A percentile compares a stretch with the other conserved stretches of the same genome.
phyloP scores from a whole-genome alignment of 2,888 invertebrate genomes.

The Synanthedon formicaeformis region DNA sequence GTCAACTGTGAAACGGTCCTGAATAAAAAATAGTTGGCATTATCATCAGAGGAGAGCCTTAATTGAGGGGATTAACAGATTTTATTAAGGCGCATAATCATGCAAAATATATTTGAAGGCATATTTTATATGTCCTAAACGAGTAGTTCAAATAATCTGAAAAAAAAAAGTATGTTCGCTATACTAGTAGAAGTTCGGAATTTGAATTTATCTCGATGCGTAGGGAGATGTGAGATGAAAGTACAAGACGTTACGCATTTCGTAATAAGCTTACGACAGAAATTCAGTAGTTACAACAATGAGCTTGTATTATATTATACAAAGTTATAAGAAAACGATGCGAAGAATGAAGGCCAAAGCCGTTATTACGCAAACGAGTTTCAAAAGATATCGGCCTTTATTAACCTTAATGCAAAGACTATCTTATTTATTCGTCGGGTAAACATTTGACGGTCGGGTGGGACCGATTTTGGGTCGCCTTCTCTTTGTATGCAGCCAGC shows the following conservation, averaged over 20 bases:
- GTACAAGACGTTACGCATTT: no score
- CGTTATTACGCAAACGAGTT: neutral
- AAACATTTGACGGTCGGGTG: conserved; percentile 1
- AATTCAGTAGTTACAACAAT: neutral
- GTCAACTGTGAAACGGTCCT: conserved; percentile 71
- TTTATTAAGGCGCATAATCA: neutral
- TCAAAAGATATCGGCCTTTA: neutral
- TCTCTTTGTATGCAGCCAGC: conserved; percentile 17
- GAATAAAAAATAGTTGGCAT: conserved; percentile 4
- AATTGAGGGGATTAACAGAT: no score
- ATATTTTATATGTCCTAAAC: no score
- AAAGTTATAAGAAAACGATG: neutral
- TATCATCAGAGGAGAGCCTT: no score
- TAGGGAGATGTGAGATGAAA: no score
- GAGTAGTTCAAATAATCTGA: no score
- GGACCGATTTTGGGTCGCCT: conserved; percentile 8
- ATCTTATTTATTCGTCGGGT: neutral
- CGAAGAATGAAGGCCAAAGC: neutral
- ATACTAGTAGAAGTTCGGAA: no score
- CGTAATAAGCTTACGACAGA: neutral
- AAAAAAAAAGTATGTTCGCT: no score
- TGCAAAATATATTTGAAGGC: no score
- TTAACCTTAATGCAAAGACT: neutral
- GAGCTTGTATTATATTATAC: neutral
- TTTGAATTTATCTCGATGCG: no score